These are phyloP conservation scores for Euwallacea similis DNA, from an alignment of 1,140 invertebrate genomes.

Conservation along the genomic window DNA sequence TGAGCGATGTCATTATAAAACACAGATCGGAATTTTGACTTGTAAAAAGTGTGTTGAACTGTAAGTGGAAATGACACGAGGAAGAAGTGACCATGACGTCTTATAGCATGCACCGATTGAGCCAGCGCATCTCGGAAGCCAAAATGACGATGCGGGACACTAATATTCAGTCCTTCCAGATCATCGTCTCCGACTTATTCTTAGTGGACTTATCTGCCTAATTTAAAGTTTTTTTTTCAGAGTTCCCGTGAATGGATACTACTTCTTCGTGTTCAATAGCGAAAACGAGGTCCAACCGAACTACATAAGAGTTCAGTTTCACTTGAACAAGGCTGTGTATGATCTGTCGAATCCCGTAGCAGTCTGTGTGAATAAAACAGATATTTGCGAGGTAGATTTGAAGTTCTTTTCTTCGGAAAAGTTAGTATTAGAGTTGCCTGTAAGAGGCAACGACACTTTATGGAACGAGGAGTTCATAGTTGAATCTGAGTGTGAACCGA, in stretches of 20 bases:
- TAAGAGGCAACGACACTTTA: conserved; percentile 63
- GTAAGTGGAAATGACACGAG: no score
- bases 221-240: conserved; percentile 49
- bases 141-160: no score
- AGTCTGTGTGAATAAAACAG: conserved; percentile 64
- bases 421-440: conserved; percentile 64
- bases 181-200: no score
- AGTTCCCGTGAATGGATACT: conserved; percentile 73
- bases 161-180: no score
- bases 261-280: conserved; percentile 81
- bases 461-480: conserved; percentile 76
- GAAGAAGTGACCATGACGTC: no score
- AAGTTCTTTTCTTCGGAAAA: conserved; percentile 70
- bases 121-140: no score
- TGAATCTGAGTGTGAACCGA: conserved; percentile 71
- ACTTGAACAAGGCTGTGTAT: conserved; percentile 70
- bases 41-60: no score
- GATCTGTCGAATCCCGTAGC: conserved; percentile 63
- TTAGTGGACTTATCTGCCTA: not conserved
- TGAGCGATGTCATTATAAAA: no score
- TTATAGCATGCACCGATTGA: no score
- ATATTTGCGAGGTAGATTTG: conserved; percentile 65
- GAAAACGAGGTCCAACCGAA: conserved; percentile 76
- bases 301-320: conserved; percentile 67
- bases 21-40: no score